phyloP scores from a whole-genome alignment of 1,140 invertebrate genomes.

The Neodiprion fabricii region DNA sequence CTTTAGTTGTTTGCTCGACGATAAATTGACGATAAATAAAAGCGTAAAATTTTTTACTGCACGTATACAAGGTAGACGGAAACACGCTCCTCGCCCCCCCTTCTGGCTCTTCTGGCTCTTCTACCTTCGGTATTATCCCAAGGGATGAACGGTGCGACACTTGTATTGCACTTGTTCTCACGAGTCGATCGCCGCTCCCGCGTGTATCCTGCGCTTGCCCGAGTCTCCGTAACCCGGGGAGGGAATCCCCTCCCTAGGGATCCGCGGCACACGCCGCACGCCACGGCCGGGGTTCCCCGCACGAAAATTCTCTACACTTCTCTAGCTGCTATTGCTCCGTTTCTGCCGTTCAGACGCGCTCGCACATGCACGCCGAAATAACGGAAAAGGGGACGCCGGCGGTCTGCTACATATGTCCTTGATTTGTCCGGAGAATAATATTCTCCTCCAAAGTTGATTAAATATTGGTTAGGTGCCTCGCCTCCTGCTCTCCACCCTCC shows the following conservation, averaged over 20 bases:
- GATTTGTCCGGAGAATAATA: slow-evolving; percentile 59
- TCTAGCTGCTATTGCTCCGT: slow-evolving; percentile 9
- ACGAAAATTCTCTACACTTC: slow-evolving; percentile 12
- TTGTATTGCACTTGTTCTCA: slow-evolving; percentile 54
- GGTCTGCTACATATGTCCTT: slow-evolving; percentile 56
- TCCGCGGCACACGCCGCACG: slow-evolving; percentile 28
- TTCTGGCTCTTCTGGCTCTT: not conserved
- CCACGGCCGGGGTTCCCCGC: slow-evolving; percentile 9
- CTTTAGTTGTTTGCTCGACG: no score
- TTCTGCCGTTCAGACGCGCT: slow-evolving; percentile 21
- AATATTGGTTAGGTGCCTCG: slow-evolving; percentile 51
- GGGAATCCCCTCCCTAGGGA: not conserved
- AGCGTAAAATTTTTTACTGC: not conserved
- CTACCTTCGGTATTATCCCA: not conserved
- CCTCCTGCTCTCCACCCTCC: slow-evolving; percentile 32
- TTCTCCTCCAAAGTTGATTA: slow-evolving; percentile 57
- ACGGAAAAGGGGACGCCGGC: slow-evolving; percentile 22
- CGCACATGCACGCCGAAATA: slow-evolving; percentile 14
- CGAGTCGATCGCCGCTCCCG: not conserved
- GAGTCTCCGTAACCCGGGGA: not conserved
- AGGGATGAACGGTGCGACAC: slow-evolving; percentile 47
- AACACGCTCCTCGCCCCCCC: not conserved
- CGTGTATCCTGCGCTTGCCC: not conserved
- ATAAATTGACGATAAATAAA: no score
- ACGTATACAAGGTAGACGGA: not conserved